Conservation (phyloP, 2,797 vertebrate genomes). For the Peromyscus eremicus region DNA sequence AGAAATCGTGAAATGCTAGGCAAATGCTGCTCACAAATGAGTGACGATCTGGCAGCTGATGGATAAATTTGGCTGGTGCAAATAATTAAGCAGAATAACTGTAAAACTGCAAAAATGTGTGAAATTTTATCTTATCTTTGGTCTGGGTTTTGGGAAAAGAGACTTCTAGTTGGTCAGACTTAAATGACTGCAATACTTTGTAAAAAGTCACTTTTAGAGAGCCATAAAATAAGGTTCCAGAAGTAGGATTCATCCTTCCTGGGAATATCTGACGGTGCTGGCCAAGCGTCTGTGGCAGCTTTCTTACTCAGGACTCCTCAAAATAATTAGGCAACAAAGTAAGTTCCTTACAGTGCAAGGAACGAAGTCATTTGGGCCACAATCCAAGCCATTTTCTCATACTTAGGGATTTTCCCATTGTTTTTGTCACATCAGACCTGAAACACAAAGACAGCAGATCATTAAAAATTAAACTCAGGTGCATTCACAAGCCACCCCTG, state of each 20-base stretch:
- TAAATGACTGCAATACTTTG: slow-evolving; percentile 28
- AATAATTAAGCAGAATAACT: slow-evolving; percentile 65
- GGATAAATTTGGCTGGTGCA: slow-evolving; percentile 65
- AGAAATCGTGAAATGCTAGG: slow-evolving; percentile 42
- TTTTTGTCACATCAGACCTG: slow-evolving; percentile 64
- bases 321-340: slow-evolving; percentile 68
- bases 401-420: slow-evolving; percentile 70
- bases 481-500: slow-evolving; percentile 41
- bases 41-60: slow-evolving; percentile 62
- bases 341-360: slow-evolving; percentile 62
- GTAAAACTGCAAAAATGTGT: slow-evolving; percentile 58
- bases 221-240: not conserved
- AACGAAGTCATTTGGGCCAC: slow-evolving; percentile 41
- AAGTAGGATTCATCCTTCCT: not conserved
- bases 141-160: slow-evolving; percentile 47
- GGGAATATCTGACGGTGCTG: not conserved
- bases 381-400: slow-evolving; percentile 8
- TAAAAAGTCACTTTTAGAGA: slow-evolving; percentile 35
- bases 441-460: slow-evolving; percentile 76
- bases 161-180: slow-evolving; percentile 56
- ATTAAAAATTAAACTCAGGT: slow-evolving; percentile 83
- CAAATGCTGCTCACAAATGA: slow-evolving; percentile 53
- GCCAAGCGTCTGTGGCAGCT: not conserved
- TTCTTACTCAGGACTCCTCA: slow-evolving; percentile 22
- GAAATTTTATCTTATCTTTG: slow-evolving; percentile 65